Evolutionary conservation across 2,797 vertebrate species (phyloP), one percentile per base, ranked within the genome.

Genomic region (Tokudaia tokunoshimensis): DNA sequence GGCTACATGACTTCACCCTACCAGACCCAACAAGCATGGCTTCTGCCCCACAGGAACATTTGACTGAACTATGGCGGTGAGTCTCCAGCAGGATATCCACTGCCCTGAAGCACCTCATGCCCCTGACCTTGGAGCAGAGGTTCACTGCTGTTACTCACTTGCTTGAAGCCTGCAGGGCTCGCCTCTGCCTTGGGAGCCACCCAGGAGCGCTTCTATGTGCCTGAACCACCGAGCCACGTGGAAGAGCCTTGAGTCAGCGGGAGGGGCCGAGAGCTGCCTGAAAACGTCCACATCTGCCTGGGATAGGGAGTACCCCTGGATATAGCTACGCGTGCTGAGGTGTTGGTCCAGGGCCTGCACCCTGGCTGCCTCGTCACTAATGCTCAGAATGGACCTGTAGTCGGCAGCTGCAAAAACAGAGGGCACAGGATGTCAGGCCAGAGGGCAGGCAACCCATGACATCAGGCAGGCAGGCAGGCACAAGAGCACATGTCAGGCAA

Each of bases 181-280:
- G 97, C 88, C 97, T 94, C 97, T 97, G 95, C 97, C 96, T 94
- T 92, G 97, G 97, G 96, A 97, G 98, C 97, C 98, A 98, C 98
- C 98, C 99, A 99, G 99, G 98, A 99, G 98, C 96, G 99, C 98
- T 81, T 99, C 98, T 98, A 99, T 99, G 98, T 99, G 99, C 98
- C 99, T 99, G 99, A 99, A 99, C 99, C 99, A 99, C 98, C 99
- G 99, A 98, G 99, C 99, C 98, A 99, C 99, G 96, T 99, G 99
- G 98, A 99, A 99, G 98, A 98, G 98, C 88, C 98, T 98, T 67
- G 97, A 98, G 75, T 99, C 99, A 52, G 98, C 97, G 59, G 99
- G 99, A 96, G 99, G 99, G 88, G 98, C 97, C 87, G 92, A 97
- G 98, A 99, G 99, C 98, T 98, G 99, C 98, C 97, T 99, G 98